Evolutionary conservation across 2,888 invertebrate genomes (phyloP), one percentile per base, ranked within the genome.

Genomic region (Coecobrya sp.): DNA sequence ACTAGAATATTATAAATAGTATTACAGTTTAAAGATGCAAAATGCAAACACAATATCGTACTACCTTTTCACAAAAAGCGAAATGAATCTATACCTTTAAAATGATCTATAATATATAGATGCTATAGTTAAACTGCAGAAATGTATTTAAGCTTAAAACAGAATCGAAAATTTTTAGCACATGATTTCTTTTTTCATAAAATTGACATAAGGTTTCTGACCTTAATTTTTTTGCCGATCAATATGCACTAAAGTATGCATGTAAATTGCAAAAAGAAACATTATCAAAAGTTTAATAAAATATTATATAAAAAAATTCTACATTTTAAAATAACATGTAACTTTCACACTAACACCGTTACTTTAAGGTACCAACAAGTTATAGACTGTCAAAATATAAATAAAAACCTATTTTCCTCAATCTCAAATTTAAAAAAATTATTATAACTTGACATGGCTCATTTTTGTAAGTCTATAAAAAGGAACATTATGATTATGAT

Each of bases 401-500:
- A 68, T 25, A 52, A 79, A 91, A 45, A 91, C 91, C 91, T 91
- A 91, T 91, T 91, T 91, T 91, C 91, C 91, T 91, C 84, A 86
- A 86, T 86, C 65, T 89, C 84, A 62, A 76, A 86, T 84, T 90
- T 70, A 87, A 86, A n/a, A n/a, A n/a, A 81, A 76, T 27, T 87
- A 73, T 84, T 42, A 76, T 49, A 55, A 52, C 76, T 76, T 79
- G 76, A 89, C 79, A 90, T 55, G 86, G 82, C 91, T 91, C 91
- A 91, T 70, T 81, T 91, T 91, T 91, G 82, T 91, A 91, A 85
- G 76, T 82, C 86, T 52, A 86, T 52, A 68, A 45, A 91, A n/a
- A n/a, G n/a, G n/a, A n/a, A 62, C 25, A 42, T 27, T 13, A 59
- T 82, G 79, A 81, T 84, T 55, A 81, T 7, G 7, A 7, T 81